Evolutionary conservation across 2,113 vertebrate genomes (phyloP).

Genomic region (Heterotis niloticus): DNA sequence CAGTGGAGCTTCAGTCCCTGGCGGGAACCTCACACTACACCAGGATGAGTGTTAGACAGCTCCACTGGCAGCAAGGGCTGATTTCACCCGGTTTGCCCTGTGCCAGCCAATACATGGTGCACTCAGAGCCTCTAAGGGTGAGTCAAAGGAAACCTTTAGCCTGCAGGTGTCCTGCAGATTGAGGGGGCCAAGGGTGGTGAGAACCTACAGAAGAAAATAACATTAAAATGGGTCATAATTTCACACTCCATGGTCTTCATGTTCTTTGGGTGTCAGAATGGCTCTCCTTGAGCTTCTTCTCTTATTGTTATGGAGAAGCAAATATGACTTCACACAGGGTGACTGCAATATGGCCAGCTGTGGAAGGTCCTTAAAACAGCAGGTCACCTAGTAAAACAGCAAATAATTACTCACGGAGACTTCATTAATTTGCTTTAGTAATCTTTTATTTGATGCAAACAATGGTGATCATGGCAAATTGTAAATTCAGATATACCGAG

Average conservation of each 20-base stretch:
- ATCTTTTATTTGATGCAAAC: too few relatives aligned
- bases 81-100: background rate
- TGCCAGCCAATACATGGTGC: background rate
- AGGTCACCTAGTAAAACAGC: background rate
- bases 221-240: too few relatives aligned
- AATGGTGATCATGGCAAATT: too few relatives aligned
- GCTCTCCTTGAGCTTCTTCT: background rate
- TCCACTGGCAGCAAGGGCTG: background rate
- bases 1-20: background rate
- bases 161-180: background rate
- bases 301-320: background rate
- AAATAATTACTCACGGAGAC: background rate
- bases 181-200: too few relatives aligned
- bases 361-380: conserved; percentile 10
- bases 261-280: background rate
- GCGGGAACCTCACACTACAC: background rate
- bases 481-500: too few relatives aligned
- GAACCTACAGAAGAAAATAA: too few relatives aligned
- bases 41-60: too few relatives aligned
- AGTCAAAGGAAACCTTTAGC: background rate
- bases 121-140: too few relatives aligned
- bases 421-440: too few relatives aligned
- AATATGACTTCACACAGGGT: background rate
- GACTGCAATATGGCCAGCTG: background rate
- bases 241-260: background rate